Percentiles rank a stretch among this genome's conserved stretches.
phyloP scores from a whole-genome alignment of 2,797 vertebrate species.

The Silurus lanzhouensis region DNA sequence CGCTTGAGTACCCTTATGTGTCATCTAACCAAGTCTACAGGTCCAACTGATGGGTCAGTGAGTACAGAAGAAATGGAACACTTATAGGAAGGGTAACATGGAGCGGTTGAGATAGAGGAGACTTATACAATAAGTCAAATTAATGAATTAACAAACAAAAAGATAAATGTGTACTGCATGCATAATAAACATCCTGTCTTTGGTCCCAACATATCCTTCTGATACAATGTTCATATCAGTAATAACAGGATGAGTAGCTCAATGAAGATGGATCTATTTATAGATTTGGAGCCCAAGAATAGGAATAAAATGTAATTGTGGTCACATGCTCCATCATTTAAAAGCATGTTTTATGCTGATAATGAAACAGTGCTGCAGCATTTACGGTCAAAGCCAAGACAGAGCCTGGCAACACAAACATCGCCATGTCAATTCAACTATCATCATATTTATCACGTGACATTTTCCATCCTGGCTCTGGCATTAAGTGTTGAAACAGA shows the following conservation, averaged over 20 bases:
- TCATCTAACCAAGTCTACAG: conserved; percentile 66
- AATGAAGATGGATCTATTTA: conserved; percentile 51
- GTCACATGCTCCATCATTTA: conserved; percentile 48
- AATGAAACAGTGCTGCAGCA: conserved; percentile 48
- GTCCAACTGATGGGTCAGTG: conserved; percentile 43
- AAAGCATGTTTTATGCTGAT: conserved; percentile 43
- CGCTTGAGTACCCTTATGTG: conserved; percentile 59
- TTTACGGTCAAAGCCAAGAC: conserved; percentile 52
- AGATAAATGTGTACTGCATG: neutral
- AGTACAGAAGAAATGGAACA: neutral
- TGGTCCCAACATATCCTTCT: neutral
- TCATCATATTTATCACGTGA: conserved; percentile 13
- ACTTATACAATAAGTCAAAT: neutral
- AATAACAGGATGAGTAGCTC: neutral
- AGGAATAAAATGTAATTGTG: conserved; percentile 54
- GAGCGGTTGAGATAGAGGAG: neutral
- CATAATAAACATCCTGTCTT: neutral
- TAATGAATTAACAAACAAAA: neutral
- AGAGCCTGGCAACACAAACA: conserved; percentile 55
- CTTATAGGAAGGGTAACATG: neutral
- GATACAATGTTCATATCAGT: neutral
- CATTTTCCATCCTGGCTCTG: neutral
- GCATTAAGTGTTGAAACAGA: conserved; percentile 45
- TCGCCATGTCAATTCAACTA: conserved; percentile 51
- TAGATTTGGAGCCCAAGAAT: conserved; percentile 54